These are phyloP conservation scores for Pristionchus exspectatus DNA, from an alignment of 2,888 invertebrate species.

Conservation along the genomic window DNA sequence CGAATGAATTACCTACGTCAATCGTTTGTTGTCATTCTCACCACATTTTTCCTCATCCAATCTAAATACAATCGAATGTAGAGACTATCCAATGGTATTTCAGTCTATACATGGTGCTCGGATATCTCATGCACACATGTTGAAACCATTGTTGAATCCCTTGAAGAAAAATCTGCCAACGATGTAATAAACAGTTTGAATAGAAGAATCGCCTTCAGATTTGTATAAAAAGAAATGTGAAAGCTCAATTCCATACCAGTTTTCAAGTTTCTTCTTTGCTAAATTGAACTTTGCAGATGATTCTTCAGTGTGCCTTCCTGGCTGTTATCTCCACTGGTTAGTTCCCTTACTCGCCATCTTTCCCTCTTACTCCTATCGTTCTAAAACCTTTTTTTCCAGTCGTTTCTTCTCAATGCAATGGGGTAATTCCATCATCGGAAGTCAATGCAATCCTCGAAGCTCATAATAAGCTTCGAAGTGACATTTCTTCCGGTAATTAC, in stretches of 20 bases:
- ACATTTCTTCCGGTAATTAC: background rate
- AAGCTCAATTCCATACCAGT: background rate
- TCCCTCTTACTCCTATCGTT: background rate
- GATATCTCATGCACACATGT: background rate
- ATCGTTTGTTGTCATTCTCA: background rate
- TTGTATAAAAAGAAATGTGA: background rate
- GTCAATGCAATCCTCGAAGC: background rate
- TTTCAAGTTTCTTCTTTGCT: background rate
- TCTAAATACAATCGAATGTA: background rate
- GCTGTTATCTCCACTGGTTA: background rate
- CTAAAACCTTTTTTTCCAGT: background rate
- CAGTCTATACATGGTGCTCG: background rate
- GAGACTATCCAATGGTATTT: background rate
- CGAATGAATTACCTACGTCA: background rate
- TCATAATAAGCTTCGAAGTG: slow-evolving; percentile 4
- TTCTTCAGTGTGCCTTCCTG: background rate
- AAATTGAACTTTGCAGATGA: background rate
- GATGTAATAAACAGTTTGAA: background rate
- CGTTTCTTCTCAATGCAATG: slow-evolving; percentile 23
- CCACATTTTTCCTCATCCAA: background rate
- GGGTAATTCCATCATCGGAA: background rate
- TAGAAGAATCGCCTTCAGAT: background rate
- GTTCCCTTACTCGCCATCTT: background rate
- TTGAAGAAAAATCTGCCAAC: background rate
- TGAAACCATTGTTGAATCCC: background rate